A percentile compares a stretch with the other conserved stretches of the same genome.
phyloP scores from a whole-genome alignment of 2,797 vertebrate genomes.

The Lacerta bilineata region DNA sequence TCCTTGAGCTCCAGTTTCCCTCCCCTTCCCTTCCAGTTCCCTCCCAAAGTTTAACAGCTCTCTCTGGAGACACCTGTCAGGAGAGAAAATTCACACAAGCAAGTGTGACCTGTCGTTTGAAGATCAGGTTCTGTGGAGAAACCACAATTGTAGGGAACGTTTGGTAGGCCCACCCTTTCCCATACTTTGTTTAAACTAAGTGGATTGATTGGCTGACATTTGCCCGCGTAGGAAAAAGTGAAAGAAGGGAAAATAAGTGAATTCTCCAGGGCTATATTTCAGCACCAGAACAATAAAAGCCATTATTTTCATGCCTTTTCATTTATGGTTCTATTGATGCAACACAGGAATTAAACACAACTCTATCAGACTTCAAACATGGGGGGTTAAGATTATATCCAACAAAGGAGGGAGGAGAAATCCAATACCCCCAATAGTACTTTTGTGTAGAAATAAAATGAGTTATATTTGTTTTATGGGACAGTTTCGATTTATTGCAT shows the following conservation, averaged over 20 bases:
- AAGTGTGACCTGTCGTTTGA: too few species aligned
- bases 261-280: conserved; percentile 38
- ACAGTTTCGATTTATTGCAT: conserved; percentile 78
- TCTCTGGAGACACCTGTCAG: too few species aligned
- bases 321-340: conserved; percentile 64
- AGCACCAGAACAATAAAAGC: conserved; percentile 55
- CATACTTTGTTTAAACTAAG: background rate
- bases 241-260: conserved; percentile 42
- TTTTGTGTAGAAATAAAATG: conserved; percentile 67
- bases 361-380: conserved; percentile 66
- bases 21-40: too few species aligned
- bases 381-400: conserved; percentile 54
- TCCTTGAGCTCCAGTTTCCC: too few species aligned
- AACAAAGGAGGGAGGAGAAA: conserved; percentile 68
- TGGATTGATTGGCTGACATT: background rate
- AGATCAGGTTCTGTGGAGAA: too few species aligned
- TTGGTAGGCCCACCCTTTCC: background rate
- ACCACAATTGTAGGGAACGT: too few species aligned
- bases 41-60: too few species aligned
- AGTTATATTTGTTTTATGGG: conserved; percentile 77
- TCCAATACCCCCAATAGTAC: conserved; percentile 53
- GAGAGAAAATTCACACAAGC: too few species aligned
- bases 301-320: conserved; percentile 59
- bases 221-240: conserved; percentile 11
- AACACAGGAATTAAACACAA: conserved; percentile 64